Percentiles rank a stretch among this genome's conserved stretches.
Conservation (phyloP, 2,113 vertebrate species). For the Chaetops frenatus region DNA sequence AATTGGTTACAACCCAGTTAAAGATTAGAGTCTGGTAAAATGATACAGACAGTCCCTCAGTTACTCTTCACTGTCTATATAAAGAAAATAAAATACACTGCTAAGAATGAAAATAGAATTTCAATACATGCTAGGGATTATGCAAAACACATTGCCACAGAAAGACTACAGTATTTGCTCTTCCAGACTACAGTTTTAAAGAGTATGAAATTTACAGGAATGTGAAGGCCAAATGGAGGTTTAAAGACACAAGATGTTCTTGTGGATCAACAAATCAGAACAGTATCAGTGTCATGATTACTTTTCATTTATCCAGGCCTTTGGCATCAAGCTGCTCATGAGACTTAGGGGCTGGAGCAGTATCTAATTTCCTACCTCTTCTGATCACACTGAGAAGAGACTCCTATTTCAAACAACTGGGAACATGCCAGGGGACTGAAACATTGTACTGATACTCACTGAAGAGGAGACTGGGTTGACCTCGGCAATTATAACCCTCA, state of each 20-base stretch:
- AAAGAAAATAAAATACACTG: background rate
- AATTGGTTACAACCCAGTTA: slow-evolving; percentile 6
- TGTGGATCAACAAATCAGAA: background rate
- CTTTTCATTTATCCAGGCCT: background rate
- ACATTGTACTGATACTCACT: background rate
- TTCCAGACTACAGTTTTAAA: background rate
- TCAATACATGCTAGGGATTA: background rate
- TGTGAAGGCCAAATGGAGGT: background rate
- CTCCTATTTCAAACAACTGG: background rate
- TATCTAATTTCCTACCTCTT: background rate
- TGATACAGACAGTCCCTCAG: background rate
- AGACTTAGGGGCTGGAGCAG: background rate
- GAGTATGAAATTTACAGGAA: background rate
- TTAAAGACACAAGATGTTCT: background rate
- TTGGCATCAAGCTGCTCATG: background rate
- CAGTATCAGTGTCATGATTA: background rate
- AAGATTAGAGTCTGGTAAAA: background rate
- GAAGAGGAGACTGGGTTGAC: background rate
- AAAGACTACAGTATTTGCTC: background rate
- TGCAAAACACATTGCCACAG: background rate
- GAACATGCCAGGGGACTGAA: background rate
- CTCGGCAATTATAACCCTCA: background rate
- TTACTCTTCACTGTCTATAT: background rate
- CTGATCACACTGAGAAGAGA: background rate
- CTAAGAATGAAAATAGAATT: background rate